Evolutionary conservation across 2,113 vertebrate species (phyloP).

Genomic region (Lipophrys pholis): DNA sequence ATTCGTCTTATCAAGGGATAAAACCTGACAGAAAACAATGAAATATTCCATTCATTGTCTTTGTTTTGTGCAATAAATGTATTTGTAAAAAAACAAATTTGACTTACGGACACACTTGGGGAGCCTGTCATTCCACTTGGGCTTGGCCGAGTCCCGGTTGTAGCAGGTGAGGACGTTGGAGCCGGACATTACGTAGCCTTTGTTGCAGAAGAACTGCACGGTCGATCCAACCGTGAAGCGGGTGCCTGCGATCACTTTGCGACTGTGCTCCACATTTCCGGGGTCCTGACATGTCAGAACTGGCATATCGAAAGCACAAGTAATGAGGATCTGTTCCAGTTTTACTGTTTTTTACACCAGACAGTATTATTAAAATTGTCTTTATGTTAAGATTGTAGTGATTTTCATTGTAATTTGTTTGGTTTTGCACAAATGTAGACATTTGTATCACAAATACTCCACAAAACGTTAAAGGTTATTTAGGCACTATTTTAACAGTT

Average conservation of each 20-base stretch:
- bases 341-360: too few species aligned
- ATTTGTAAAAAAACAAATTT: neutral
- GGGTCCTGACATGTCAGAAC: slow-evolving; percentile 93
- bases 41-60: too few species aligned
- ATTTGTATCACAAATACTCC: too few species aligned
- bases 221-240: slow-evolving; percentile 91
- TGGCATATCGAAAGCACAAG: slow-evolving; percentile 53
- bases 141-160: slow-evolving; percentile 87
- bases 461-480: too few species aligned
- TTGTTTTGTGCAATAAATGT: too few species aligned
- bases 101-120: slow-evolving; percentile 96
- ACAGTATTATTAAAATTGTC: too few species aligned
- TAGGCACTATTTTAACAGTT: too few species aligned
- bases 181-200: slow-evolving; percentile 92
- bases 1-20: too few species aligned
- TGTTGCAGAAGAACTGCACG: slow-evolving; percentile 92
- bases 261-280: slow-evolving; percentile 92
- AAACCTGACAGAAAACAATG: too few species aligned
- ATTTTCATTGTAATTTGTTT: too few species aligned
- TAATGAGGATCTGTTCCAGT: neutral
- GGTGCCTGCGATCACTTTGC: slow-evolving; percentile 86
- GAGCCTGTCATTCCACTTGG: slow-evolving; percentile 94
- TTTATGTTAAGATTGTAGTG: too few species aligned
- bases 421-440: too few species aligned
- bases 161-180: slow-evolving; percentile 90